phyloP scores from a whole-genome alignment of 2,113 vertebrate species.

The Caracal caracal region DNA sequence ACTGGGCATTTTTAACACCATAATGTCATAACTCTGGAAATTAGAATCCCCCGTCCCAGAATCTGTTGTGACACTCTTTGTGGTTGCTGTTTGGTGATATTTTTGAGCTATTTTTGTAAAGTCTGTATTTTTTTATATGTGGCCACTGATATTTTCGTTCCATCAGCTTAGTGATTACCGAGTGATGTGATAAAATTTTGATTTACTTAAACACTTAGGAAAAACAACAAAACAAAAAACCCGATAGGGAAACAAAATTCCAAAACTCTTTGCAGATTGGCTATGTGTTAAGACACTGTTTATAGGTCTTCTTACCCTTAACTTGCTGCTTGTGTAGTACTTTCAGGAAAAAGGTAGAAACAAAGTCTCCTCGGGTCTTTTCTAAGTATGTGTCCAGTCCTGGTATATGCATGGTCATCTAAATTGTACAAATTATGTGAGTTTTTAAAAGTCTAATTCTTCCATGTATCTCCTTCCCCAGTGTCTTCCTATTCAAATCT shows the following conservation, averaged over 20 bases:
- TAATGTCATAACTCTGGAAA: not conserved
- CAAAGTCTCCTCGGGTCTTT: not conserved
- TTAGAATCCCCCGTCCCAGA: not conserved
- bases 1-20: not conserved
- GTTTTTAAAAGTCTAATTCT: not conserved
- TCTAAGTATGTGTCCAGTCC: not conserved
- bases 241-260: not conserved
- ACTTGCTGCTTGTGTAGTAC: not conserved
- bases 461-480: not conserved
- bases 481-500: not conserved
- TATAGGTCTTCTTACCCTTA: not conserved
- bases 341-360: not conserved
- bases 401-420: not conserved
- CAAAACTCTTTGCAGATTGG: not conserved
- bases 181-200: not conserved
- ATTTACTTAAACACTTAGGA: not conserved
- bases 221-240: not conserved
- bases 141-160: not conserved
- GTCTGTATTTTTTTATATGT: not conserved
- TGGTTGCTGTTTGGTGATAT: not conserved
- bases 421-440: not conserved
- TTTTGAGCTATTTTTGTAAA: not conserved
- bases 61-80: not conserved
- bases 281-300: not conserved
- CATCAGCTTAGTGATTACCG: not conserved